Evolutionary conservation across 2,113 vertebrate species (phyloP).

Genomic region (Menidia beryllina): DNA sequence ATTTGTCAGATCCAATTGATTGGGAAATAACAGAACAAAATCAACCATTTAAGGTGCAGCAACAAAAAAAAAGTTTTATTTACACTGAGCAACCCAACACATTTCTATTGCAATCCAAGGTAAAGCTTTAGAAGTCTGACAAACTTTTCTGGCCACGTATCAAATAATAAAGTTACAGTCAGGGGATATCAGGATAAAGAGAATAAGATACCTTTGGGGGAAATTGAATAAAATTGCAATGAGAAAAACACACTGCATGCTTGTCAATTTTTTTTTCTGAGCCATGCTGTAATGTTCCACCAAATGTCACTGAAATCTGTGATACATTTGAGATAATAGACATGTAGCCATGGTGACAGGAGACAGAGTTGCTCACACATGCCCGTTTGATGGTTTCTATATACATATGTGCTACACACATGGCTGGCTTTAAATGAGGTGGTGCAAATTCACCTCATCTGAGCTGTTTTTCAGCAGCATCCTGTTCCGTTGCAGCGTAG

Average conservation of each 20-base stretch:
- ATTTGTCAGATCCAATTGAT: not conserved
- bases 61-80: not conserved
- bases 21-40: not conserved
- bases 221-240: not conserved
- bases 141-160: too few relatives aligned
- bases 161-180: too few relatives aligned
- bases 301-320: slow-evolving; percentile 3
- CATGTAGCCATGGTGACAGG: not conserved
- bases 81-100: not conserved
- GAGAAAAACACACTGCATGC: not conserved
- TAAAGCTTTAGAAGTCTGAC: too few relatives aligned
- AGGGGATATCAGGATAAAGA: not conserved
- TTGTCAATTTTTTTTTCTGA: not conserved
- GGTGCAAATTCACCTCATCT: not conserved
- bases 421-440: not conserved
- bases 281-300: not conserved
- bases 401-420: not conserved
- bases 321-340: not conserved
- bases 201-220: not conserved
- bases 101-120: too few relatives aligned
- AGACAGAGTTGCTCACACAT: not conserved
- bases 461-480: not conserved
- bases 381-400: not conserved
- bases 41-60: not conserved
- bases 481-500: not conserved